A percentile compares a stretch with the other conserved stretches of the same genome.
Conservation (phyloP, 2,888 invertebrate genomes). For the Leptinotarsa tumamoca region DNA sequence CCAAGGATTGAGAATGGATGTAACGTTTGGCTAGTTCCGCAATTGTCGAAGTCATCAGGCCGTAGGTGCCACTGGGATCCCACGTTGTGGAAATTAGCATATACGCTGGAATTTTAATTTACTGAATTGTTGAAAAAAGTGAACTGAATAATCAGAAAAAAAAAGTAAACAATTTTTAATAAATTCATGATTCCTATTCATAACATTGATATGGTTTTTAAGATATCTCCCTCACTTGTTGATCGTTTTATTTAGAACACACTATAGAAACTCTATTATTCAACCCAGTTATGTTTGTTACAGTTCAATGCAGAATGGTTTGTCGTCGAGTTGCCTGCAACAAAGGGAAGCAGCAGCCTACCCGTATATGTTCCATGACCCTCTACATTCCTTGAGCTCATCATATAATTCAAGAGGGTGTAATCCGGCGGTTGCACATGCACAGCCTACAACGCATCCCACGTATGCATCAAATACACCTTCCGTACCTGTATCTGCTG, state of each 20-base stretch:
- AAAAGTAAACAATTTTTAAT: no score
- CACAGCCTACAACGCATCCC: constrained; percentile 80
- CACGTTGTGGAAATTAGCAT: no score
- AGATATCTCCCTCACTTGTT: not conserved
- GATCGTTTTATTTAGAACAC: not conserved
- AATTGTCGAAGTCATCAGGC: no score
- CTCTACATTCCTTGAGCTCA: constrained; percentile 79
- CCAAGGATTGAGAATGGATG: no score
- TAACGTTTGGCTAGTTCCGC: no score
- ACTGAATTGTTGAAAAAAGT: no score
- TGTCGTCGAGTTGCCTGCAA: constrained; percentile 87
- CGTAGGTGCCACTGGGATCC: no score
- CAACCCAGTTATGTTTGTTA: constrained; percentile 56
- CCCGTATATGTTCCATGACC: constrained; percentile 93
- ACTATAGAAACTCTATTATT: constrained; percentile 1
- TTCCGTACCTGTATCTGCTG: constrained; percentile 67
- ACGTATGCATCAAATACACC: constrained; percentile 73
- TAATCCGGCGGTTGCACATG: constrained; percentile 81
- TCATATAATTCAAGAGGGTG: constrained; percentile 80
- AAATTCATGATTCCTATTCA: no score
- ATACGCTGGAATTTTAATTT: no score
- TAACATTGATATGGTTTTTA: no score
- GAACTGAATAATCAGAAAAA: no score
- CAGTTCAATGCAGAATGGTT: constrained; percentile 87
- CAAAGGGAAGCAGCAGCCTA: constrained; percentile 81